Evolutionary conservation across 2,113 vertebrate genomes (phyloP), one percentile per base, ranked within the genome.

Genomic region (Myodes glareolus): DNA sequence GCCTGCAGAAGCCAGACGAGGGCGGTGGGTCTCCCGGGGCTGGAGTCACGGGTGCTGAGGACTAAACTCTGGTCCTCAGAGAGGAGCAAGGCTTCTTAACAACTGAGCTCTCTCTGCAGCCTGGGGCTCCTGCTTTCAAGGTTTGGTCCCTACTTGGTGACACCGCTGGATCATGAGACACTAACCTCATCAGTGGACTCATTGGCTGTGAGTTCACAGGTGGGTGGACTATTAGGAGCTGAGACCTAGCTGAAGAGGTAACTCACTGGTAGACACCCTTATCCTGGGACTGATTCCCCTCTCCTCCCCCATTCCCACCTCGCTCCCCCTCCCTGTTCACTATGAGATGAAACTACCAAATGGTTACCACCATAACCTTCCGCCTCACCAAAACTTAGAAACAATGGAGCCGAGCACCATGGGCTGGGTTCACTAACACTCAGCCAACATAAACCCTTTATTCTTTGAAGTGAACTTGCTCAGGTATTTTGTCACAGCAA

Each of bases 231-330:
- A 6, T 14, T 23, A 47, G 42, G 7, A 33, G n/a, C 9, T 21
- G 39, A 29, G 58, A 33, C 29, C 31, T 36, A 47, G 31, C 31
- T 47, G 55, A 65, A 42, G 39, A 36, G 36, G 39, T n/a, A 65
- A 58, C 7, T 45, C 70, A 65, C 55, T 33, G 29, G 72, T 61
- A 7, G 45, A 63, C 8, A 7, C 13, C 47, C 72, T 73, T 29
- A 23, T 65, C 36, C 87, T 73, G 47, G 39, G 29, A 86, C 11
- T 63, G 39, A 42, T 39, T 10, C 39, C 7, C 7, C 29, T 13
- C 65, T 55, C 78, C 33, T 25, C 2, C 50, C 3, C 21, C 12
- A 3, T 12, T 23, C 4, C 0, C 36, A 9, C 23, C 2, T n/a
- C 27, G 1, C 36, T 16, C 12, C 11, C 14, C 25, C 55, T 42